These are phyloP conservation scores for Tachystola acroxantha DNA, from an alignment of 2,888 invertebrate species.

Conservation along the genomic window DNA sequence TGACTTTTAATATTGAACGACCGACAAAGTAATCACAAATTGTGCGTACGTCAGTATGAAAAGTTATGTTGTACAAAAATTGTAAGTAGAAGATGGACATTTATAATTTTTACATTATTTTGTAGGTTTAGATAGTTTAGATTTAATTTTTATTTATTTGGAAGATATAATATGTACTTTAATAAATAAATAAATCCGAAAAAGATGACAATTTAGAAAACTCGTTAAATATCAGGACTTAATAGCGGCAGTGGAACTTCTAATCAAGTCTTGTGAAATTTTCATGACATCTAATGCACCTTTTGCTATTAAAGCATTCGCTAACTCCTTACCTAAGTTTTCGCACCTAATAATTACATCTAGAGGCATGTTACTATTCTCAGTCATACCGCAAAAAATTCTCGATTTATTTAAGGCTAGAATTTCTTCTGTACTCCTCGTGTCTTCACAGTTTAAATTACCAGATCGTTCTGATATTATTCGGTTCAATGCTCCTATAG, in stretches of 20 bases:
- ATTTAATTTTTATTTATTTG: no score
- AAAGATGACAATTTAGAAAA: no score
- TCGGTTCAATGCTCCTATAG: conserved; percentile 42
- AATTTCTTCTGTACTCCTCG: conserved; percentile 29
- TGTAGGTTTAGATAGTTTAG: no score
- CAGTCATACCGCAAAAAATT: conserved; percentile 83
- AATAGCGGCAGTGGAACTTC: conserved; percentile 39
- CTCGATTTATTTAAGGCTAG: conserved; percentile 40
- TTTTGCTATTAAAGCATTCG: conserved; percentile 83
- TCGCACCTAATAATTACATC: conserved; percentile 84
- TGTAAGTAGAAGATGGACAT: no score
- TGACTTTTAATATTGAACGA: no score
- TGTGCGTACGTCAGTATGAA: no score
- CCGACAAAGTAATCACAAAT: no score
- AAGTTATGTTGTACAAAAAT: no score
- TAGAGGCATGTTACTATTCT: conserved; percentile 79
- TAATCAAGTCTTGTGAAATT: conserved; percentile 85
- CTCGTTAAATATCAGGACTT: conserved; percentile 47
- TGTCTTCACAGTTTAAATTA: conserved; percentile 37
- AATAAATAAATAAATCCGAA: no score
- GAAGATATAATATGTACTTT: no score
- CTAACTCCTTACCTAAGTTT: conserved; percentile 85
- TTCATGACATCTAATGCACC: conserved; percentile 91
- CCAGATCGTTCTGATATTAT: conserved; percentile 27
- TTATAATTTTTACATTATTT: no score